Evolutionary conservation across 2,797 vertebrate species (phyloP).

Genomic region (Apodemus agrarius): DNA sequence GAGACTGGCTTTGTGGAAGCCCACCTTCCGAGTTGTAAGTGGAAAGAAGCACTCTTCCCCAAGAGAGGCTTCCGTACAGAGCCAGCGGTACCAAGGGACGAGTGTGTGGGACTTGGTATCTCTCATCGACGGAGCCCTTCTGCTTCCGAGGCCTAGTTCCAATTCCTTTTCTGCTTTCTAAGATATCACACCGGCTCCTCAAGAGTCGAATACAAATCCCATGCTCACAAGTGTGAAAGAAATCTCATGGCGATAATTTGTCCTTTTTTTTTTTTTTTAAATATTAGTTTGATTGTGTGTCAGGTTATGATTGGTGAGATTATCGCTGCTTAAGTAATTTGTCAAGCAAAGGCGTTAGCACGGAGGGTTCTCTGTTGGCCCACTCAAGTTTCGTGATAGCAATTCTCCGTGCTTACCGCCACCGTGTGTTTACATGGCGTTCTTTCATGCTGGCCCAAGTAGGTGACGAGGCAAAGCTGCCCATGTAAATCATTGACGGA

Average conservation of each 20-base stretch:
- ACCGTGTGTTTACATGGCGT: not conserved
- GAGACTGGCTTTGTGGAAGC: not conserved
- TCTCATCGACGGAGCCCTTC: not conserved
- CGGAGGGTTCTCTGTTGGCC: not conserved
- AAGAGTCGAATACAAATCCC: constrained; percentile 9
- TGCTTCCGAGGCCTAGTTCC: not conserved
- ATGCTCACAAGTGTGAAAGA: constrained; percentile 33
- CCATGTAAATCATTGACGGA: not conserved
- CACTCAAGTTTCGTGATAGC: not conserved
- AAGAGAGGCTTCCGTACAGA: not conserved
- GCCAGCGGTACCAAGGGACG: not conserved
- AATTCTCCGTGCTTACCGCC: not conserved
- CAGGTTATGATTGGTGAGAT: constrained; percentile 31
- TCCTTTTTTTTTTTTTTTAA: constrained; percentile 59
- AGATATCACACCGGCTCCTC: not conserved
- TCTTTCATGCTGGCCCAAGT: not conserved
- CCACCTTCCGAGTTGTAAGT: not conserved
- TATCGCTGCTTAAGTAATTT: constrained; percentile 1
- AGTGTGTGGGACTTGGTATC: not conserved
- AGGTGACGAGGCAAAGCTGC: not conserved
- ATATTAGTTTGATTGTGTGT: constrained; percentile 24
- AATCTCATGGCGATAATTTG: not conserved
- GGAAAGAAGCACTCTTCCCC: not conserved
- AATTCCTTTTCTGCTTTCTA: not conserved
- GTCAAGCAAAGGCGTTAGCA: not conserved